Percentiles rank a stretch among this genome's conserved stretches.
Evolutionary conservation across 2,113 vertebrate species (phyloP).

Genomic region (Gobius niger): DNA sequence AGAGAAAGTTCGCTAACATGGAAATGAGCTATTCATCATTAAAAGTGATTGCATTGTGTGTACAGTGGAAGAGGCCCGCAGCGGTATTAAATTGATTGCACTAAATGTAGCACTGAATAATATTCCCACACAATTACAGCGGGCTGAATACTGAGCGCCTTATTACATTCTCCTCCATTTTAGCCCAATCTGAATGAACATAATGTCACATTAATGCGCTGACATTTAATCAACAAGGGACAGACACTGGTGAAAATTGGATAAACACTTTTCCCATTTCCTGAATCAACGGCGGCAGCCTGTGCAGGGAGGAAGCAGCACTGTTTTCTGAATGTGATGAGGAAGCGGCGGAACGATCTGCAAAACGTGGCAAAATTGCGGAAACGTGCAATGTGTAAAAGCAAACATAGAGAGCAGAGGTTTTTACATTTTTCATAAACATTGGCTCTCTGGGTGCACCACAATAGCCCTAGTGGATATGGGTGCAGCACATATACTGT

Average conservation of each 20-base stretch:
- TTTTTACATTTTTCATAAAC: too few relatives aligned
- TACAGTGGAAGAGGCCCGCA: constrained; percentile 17
- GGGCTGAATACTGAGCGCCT: constrained; percentile 28
- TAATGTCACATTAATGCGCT: constrained; percentile 70
- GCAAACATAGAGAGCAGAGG: too few relatives aligned
- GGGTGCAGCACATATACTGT: too few relatives aligned
- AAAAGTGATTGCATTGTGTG: constrained; percentile 26
- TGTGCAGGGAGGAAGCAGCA: not conserved
- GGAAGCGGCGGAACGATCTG: not conserved
- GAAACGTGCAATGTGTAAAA: not conserved
- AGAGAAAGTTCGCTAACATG: constrained; percentile 5
- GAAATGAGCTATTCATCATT: constrained; percentile 37
- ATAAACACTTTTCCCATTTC: constrained; percentile 57
- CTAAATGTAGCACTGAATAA: constrained; percentile 51
- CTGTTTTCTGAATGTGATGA: not conserved
- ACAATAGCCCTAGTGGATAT: too few relatives aligned
- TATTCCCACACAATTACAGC: constrained; percentile 50
- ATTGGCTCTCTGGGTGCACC: too few relatives aligned
- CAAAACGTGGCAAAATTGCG: not conserved
- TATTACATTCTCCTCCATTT: constrained; percentile 34
- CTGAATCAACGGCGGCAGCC: not conserved
- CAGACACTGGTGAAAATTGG: constrained; percentile 58
- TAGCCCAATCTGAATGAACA: constrained; percentile 56
- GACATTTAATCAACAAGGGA: constrained; percentile 77
- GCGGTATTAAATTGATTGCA: constrained; percentile 44